A percentile compares a stretch with the other conserved stretches of the same genome.
These are phyloP conservation scores for Diloba caeruleocephala DNA, from an alignment of 2,888 invertebrate genomes.

Conservation along the genomic window DNA sequence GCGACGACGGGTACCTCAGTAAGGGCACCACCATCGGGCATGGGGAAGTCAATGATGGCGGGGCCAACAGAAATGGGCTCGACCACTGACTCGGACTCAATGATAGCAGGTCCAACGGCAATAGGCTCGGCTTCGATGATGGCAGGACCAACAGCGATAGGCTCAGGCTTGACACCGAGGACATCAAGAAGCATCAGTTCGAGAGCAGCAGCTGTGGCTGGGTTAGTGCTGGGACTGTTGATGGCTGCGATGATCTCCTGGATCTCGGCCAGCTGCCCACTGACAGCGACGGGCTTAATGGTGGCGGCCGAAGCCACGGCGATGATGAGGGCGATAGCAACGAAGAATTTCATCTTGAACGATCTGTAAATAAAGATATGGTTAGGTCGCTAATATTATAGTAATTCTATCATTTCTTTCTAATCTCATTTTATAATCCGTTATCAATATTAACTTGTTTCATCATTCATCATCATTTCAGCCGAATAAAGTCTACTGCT, in stretches of 20 bases:
- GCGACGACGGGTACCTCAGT: conserved; percentile 14
- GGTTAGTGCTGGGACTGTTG: conserved; percentile 51
- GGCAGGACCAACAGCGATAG: conserved; percentile 37
- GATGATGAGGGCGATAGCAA: conserved; percentile 36
- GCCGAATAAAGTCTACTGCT: no score
- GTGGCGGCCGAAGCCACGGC: conserved; percentile 34
- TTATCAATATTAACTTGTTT: no score
- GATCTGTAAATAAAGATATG: conserved; percentile 7
- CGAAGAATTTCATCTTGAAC: conserved; percentile 34
- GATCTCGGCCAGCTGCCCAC: conserved; percentile 45
- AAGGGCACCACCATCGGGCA: conserved; percentile 30
- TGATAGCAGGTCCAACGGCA: no score
- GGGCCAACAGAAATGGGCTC: no score
- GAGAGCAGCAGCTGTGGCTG: conserved; percentile 48
- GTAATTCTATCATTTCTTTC: no score
- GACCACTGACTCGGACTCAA: no score
- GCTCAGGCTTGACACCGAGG: conserved; percentile 40
- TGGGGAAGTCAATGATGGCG: conserved; percentile 34
- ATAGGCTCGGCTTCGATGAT: no score
- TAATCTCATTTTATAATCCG: no score
- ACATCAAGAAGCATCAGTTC: conserved; percentile 53
- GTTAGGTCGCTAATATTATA: no score
- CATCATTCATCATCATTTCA: no score
- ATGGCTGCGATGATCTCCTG: conserved; percentile 51
- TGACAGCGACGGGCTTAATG: conserved; percentile 21